Evolutionary conservation across 1,140 invertebrate species (phyloP).

Genomic region (Babylonia areolata): DNA sequence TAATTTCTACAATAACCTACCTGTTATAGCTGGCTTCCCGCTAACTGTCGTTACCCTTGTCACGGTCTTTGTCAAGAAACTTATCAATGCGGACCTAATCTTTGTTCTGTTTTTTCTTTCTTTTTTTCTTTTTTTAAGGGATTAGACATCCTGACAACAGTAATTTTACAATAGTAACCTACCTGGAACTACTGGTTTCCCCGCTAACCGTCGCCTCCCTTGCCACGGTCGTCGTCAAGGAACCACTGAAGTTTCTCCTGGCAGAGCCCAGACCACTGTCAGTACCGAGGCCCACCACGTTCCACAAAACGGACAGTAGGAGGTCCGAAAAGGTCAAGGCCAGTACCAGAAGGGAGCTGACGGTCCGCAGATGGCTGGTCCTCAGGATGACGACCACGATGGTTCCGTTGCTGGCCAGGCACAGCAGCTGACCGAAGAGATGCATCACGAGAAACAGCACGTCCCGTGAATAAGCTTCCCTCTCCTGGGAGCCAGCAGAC

Average conservation of each 20-base stretch:
- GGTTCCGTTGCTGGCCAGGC: constrained; percentile 2
- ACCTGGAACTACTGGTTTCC: too few relatives aligned
- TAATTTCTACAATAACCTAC: too few relatives aligned
- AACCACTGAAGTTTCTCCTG: too few relatives aligned
- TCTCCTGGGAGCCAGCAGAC: not conserved
- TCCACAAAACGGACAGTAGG: not conserved
- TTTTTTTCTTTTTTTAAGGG: too few relatives aligned
- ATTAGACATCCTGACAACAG: too few relatives aligned
- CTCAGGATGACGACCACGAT: constrained; percentile 14
- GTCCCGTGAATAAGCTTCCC: not conserved
- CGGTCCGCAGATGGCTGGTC: not conserved
- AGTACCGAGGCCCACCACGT: not conserved
- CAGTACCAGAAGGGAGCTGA: not conserved
- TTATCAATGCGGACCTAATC: too few relatives aligned
- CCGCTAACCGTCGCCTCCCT: not conserved
- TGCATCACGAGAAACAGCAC: not conserved
- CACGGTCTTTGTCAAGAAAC: too few relatives aligned
- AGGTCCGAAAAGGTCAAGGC: constrained; percentile 6
- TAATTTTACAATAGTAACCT: too few relatives aligned
- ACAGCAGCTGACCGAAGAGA: not conserved
- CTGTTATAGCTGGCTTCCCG: too few relatives aligned
- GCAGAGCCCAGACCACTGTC: not conserved
- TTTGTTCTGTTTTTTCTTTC: too few relatives aligned
- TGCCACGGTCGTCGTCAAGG: not conserved
- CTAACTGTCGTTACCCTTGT: too few relatives aligned